Conservation (phyloP, 2,797 vertebrate genomes). For the Melanotaenia trifasciata region DNA sequence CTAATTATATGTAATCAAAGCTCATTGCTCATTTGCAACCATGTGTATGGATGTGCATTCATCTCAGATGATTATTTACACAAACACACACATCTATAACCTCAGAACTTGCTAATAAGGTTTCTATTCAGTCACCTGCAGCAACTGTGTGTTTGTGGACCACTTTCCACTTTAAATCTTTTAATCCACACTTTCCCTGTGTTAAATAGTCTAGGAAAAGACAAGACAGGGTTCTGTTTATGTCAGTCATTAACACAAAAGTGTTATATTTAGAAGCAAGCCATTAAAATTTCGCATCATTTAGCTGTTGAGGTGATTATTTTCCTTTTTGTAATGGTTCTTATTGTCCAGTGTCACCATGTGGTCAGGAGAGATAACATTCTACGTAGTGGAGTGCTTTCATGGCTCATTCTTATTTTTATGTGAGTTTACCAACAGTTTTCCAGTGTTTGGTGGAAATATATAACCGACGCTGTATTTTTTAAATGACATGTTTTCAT, state of each 20-base stretch:
- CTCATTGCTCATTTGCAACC: conserved; percentile 1
- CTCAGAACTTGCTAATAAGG: no score
- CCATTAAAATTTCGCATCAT: not conserved
- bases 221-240: not conserved
- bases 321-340: not conserved
- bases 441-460: not conserved
- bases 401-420: not conserved
- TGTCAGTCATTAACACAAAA: not conserved
- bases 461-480: not conserved
- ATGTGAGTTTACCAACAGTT: not conserved
- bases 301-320: not conserved
- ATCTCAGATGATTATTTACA: conserved; percentile 13
- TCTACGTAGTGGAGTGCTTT: not conserved
- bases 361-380: not conserved
- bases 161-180: not conserved
- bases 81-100: not conserved
- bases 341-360: not conserved
- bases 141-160: not conserved
- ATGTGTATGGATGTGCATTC: not conserved
- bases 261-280: not conserved
- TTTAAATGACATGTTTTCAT: not conserved
- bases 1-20: not conserved
- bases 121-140: not conserved
- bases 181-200: not conserved
- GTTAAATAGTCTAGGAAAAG: not conserved